Base-by-base conservation (phyloP, 2,888 invertebrate genomes). In the Rhingia campestris region DNA sequence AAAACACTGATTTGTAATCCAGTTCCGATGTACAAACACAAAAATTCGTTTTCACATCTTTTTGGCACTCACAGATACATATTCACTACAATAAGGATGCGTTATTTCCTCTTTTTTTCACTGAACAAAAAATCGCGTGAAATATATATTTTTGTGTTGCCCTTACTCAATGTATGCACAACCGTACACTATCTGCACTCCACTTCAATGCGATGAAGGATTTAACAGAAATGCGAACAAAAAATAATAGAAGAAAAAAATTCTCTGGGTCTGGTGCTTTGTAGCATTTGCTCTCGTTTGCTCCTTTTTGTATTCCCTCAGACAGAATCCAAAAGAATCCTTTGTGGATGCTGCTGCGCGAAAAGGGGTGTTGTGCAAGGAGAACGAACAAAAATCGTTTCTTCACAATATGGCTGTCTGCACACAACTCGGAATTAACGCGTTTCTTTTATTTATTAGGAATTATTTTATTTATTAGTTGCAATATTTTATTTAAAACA, bases 331-430 rank as follows among this genome's bases (percentile, higher is more conserved):
- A 22, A 2, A 47, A 56, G 53, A 73, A 70, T 79, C 73, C 73
- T 79, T 41, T 72, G 64, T 76, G 76, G 69, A 76, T 76, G 76
- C 76, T 77, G 70, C 73, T 82, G 79, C 79, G 82, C 82, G 82
- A 79, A 58, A 82, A 69, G 79, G 61, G 79, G 73, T 82, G 58
- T 69, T 79, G 79, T 79, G 79, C 82, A 79, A 53, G 82, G 51
- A 73, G 30, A 59, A 53, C 54, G 54, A 53, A 80, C 39, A 59
- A 59, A 47, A 7, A 37, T 47, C 56, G 54, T 70, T 70, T 67
- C 41, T 69, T 69, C 33, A 58, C 58, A 79, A 73, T 79, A 82
- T 82, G 79, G 73, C 79, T 82, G 82, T 69, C 82, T 82, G 67
- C 66, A 76, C 72, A 54, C 9, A 51, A 51, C n/a, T 47, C 53